phyloP scores from a whole-genome alignment of 2,888 invertebrate genomes.

The Andrena camellia region DNA sequence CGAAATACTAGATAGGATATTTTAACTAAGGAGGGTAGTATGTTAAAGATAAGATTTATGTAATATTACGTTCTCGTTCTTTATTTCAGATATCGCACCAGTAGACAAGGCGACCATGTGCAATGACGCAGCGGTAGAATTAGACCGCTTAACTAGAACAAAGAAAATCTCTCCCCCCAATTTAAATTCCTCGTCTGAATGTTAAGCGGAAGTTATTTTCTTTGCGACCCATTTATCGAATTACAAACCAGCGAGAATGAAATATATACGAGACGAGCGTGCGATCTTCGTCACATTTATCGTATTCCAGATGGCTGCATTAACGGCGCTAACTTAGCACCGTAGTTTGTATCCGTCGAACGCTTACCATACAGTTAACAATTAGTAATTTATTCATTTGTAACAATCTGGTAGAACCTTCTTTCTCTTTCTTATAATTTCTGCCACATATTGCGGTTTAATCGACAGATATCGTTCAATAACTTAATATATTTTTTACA shows the following conservation, averaged over 20 bases:
- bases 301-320: background rate
- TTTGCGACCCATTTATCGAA: conserved; percentile 56
- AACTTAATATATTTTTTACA: conserved; percentile 16
- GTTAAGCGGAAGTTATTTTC: conserved; percentile 67
- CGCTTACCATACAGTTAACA: background rate
- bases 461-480: conserved; percentile 6
- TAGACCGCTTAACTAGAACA: conserved; percentile 94
- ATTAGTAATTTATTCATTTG: conserved; percentile 1
- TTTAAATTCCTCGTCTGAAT: conserved; percentile 80
- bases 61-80: conserved; percentile 24
- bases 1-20: too few species aligned
- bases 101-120: conserved; percentile 92
- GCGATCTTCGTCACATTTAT: background rate
- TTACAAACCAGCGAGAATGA: background rate
- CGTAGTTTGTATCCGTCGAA: conserved; percentile 25
- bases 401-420: background rate
- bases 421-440: conserved; percentile 2
- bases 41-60: background rate
- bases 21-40: too few species aligned
- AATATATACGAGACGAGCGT: background rate
- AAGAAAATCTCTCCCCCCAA: conserved; percentile 86
- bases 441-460: conserved; percentile 19
- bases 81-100: conserved; percentile 80
- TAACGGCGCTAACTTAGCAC: conserved; percentile 3
- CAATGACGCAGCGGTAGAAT: conserved; percentile 96